A percentile compares a stretch with the other conserved stretches of the same genome.
These are phyloP conservation scores for Melangyna quadrimaculata DNA, from an alignment of 2,888 invertebrate genomes.

Conservation along the genomic window DNA sequence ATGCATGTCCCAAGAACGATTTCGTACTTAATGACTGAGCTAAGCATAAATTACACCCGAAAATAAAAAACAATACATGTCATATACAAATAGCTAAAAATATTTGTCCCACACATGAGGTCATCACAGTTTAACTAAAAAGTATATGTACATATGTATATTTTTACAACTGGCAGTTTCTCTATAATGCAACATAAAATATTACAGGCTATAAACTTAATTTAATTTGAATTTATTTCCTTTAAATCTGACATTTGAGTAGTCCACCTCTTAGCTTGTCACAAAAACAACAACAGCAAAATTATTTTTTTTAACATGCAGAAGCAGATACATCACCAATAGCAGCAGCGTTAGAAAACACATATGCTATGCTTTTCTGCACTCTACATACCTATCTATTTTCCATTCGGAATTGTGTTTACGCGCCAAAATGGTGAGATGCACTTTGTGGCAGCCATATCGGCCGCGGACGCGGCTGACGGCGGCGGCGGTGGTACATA, in stretches of 20 bases:
- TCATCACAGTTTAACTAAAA: slow-evolving; percentile 6
- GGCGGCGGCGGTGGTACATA: too few species aligned
- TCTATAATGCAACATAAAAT: slow-evolving; percentile 76
- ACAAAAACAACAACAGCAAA: neutral
- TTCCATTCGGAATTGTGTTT: slow-evolving; percentile 36
- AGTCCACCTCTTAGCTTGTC: slow-evolving; percentile 6
- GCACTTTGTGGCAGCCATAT: slow-evolving; percentile 38
- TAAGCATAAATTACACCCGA: neutral
- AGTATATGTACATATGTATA: neutral
- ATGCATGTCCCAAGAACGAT: neutral
- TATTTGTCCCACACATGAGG: neutral
- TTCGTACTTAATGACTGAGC: neutral
- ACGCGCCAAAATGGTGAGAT: slow-evolving; percentile 43
- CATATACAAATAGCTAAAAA: neutral
- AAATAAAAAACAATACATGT: neutral
- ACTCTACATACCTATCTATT: slow-evolving; percentile 42
- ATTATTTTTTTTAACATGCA: neutral
- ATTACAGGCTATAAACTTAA: slow-evolving; percentile 77
- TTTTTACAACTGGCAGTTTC: slow-evolving; percentile 65
- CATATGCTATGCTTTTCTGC: slow-evolving; percentile 6
- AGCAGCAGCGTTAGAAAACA: neutral
- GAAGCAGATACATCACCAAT: slow-evolving; percentile 10
- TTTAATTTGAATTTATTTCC: slow-evolving; percentile 54
- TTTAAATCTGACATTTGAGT: slow-evolving; percentile 49
- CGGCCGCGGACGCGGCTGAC: neutral